Base-by-base conservation (phyloP, 2,113 vertebrate genomes). In the Cynopterus brachyotis region DNA sequence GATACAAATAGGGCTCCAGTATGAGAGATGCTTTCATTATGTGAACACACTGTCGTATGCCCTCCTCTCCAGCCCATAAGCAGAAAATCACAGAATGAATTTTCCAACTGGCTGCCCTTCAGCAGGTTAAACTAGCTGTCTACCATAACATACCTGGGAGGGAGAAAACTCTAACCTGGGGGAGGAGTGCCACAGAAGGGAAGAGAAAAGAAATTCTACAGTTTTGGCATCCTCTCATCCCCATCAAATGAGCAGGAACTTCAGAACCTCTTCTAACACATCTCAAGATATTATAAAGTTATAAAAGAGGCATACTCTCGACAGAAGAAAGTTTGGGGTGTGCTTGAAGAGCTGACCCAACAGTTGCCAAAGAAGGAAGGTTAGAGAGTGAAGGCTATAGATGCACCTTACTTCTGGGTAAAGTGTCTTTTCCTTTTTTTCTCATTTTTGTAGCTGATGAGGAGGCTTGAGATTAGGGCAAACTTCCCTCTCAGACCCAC, bases 401-500 rank as follows among this genome's bases (percentile, higher is more conserved):
- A 9, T 16, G 1, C 4, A 17, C 17, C 42, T 55, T 37, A 9
- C n/a, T 60, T 82, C 55, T 1, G 6, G 30, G 37, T 24, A 19
- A 28, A 88, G 37, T 2, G 30, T 4, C n/a, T 20, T 76, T 69
- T 85, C 67, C 67, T 75, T 67, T 82, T 82, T 37, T 26, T 15
- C 75, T 70, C 42, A 4, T 37, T 35, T 66, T 57, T n/a, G 0
- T 9, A 64, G 69, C 59, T 70, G 55, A 50, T 55, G 45, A 76
- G 2, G 19, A 89, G 2, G 7, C 19, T 0, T 24, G 37, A 2
- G 6, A 45, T 11, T 26, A 53, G 1, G 40, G 11, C 7, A 42
- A 80, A 3, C 37, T 78, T 72, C 81, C 89, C 45, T 32, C 82
- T 87, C 70, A 79, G 64, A 84, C 24, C n/a, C 55, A 81, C 3